Conservation (phyloP, 1,140 invertebrate species). For the Neodiprion pinetum region DNA sequence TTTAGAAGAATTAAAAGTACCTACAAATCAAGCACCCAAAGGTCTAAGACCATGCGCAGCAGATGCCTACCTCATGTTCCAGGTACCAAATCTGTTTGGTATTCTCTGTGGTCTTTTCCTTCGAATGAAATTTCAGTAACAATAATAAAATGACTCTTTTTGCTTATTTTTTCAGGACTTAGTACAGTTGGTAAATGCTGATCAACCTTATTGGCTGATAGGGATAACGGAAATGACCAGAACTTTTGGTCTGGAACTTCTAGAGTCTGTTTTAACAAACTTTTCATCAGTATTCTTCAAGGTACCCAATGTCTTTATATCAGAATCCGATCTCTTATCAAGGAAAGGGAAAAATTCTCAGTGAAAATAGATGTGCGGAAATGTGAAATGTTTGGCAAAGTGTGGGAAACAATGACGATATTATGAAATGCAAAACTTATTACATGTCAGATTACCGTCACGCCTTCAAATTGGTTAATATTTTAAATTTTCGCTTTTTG, state of each 20-base stretch:
- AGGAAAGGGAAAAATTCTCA: slow-evolving; percentile 4
- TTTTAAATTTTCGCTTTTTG: slow-evolving; percentile 47
- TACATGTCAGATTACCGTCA: neutral
- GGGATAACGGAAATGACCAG: slow-evolving; percentile 97
- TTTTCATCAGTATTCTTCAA: slow-evolving; percentile 93
- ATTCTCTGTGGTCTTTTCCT: slow-evolving; percentile 11
- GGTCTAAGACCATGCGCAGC: slow-evolving; percentile 87
- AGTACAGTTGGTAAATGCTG: slow-evolving; percentile 94
- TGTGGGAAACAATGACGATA: neutral
- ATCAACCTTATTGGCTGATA: slow-evolving; percentile 93
- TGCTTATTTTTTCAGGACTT: slow-evolving; percentile 74
- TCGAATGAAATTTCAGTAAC: too few species aligned
- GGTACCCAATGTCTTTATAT: slow-evolving; percentile 62
- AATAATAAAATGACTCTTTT: slow-evolving; percentile 22
- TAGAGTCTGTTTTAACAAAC: slow-evolving; percentile 91
- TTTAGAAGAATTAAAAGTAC: slow-evolving; percentile 80
- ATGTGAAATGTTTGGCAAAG: slow-evolving; percentile 6
- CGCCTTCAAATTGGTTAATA: neutral
- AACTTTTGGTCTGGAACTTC: slow-evolving; percentile 93
- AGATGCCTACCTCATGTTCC: slow-evolving; percentile 95
- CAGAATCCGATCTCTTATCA: slow-evolving; percentile 11
- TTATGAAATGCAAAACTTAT: slow-evolving; percentile 12
- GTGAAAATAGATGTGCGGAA: neutral
- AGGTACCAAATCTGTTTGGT: slow-evolving; percentile 64
- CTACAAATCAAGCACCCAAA: slow-evolving; percentile 78